Conservation (phyloP, 2,888 invertebrate species). For the Helicoverpa assulta region DNA sequence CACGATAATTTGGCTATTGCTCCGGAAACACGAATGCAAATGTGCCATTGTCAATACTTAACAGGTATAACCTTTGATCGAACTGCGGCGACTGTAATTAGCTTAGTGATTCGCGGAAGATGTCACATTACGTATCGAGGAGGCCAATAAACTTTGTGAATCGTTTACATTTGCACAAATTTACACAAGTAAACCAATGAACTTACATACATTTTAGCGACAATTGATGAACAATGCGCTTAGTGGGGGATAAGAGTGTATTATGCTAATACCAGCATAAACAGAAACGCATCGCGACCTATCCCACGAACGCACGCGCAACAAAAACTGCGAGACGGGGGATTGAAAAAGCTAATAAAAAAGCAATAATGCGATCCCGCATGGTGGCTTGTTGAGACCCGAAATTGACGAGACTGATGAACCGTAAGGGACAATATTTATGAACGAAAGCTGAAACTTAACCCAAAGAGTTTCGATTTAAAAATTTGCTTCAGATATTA, state of each 20-base stretch:
- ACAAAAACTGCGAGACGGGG: conserved; percentile 86
- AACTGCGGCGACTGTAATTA: conserved; percentile 70
- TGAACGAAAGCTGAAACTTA: conserved; percentile 55
- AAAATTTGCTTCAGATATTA: conserved; percentile 6
- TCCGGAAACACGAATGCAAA: conserved; percentile 86
- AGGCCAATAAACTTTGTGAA: conserved; percentile 71
- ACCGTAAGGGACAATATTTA: conserved; percentile 75
- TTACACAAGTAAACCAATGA: conserved; percentile 57
- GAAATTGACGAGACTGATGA: conserved; percentile 88
- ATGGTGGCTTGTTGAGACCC: conserved; percentile 86
- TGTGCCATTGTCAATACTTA: conserved; percentile 82
- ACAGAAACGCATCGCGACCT: conserved; percentile 81
- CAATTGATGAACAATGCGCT: conserved; percentile 79
- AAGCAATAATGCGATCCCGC: conserved; percentile 90
- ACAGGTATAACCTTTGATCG: conserved; percentile 83
- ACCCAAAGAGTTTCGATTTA: conserved; percentile 38
- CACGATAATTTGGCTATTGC: conserved; percentile 84
- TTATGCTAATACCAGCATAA: conserved; percentile 90
- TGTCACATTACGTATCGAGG: conserved; percentile 45
- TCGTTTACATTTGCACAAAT: conserved; percentile 59
- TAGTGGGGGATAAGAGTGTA: conserved; percentile 78
- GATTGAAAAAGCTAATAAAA: conserved; percentile 88
- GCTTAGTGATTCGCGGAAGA: conserved; percentile 78
- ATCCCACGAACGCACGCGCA: conserved; percentile 86
- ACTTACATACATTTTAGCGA: conserved; percentile 67